These are phyloP conservation scores for Lutjanus erythropterus DNA, from an alignment of 2,113 vertebrate species.

Conservation along the genomic window DNA sequence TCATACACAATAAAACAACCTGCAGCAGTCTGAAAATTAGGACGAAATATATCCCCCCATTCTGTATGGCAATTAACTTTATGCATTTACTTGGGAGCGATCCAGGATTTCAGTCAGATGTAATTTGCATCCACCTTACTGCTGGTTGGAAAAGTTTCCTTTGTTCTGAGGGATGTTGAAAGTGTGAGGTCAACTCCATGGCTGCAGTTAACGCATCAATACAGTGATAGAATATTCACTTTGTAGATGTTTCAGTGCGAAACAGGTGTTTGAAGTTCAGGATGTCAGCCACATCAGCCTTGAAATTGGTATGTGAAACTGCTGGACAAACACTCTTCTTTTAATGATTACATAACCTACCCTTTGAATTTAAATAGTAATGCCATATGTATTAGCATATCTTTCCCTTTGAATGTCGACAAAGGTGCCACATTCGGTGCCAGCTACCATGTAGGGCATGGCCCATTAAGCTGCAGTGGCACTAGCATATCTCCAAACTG, in stretches of 20 bases:
- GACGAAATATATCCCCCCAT: slow-evolving; percentile 57
- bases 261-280: slow-evolving; percentile 63
- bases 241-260: slow-evolving; percentile 63
- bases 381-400: slow-evolving; percentile 45
- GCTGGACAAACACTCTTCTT: slow-evolving; percentile 48
- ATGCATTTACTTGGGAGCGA: slow-evolving; percentile 71
- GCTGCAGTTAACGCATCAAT: slow-evolving; percentile 56
- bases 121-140: slow-evolving; percentile 56
- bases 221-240: slow-evolving; percentile 71
- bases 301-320: slow-evolving; percentile 57
- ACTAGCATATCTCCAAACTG: slow-evolving; percentile 57
- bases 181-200: slow-evolving; percentile 39
- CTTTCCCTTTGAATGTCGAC: slow-evolving; percentile 46
- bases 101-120: slow-evolving; percentile 62
- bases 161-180: slow-evolving; percentile 48
- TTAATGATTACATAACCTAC: slow-evolving; percentile 34
- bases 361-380: slow-evolving; percentile 44
- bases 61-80: slow-evolving; percentile 69
- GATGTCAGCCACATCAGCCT: slow-evolving; percentile 52
- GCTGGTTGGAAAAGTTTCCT: slow-evolving; percentile 48
- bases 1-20: slow-evolving; percentile 75
- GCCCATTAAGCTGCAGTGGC: slow-evolving; percentile 30
- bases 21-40: slow-evolving; percentile 61
- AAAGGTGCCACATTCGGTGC: slow-evolving; percentile 30
- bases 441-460: slow-evolving; percentile 18